Evolutionary conservation across 2,113 vertebrate genomes (phyloP), one percentile per base, ranked within the genome.

Genomic region (Electrona antarctica): DNA sequence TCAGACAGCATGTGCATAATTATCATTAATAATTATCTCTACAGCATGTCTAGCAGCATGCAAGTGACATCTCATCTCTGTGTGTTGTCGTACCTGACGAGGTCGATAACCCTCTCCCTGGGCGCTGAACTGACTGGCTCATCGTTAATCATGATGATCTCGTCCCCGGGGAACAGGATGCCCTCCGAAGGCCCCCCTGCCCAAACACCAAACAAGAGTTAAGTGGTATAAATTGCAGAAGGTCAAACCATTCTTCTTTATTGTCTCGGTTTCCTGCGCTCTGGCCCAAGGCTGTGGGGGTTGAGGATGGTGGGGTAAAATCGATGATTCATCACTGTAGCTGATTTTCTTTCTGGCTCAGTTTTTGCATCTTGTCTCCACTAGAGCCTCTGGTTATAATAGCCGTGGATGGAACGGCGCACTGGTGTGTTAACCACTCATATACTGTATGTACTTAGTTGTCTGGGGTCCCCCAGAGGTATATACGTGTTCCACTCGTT

Each of bases 111-210:
- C 91, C 96, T 92, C 86, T 99, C 97, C 88, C 97, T 95, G 67
- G 97, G 95, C 67, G 97, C 97, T 21, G 95, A 94, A 64, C 95
- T 96, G 88, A 99, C 98, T 7, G 96, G 92, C 85, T 99, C 97
- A 86, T 98, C 96, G 73, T 99, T 99, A 89, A 99, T 99, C 98
- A 98, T 98, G 90, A 98, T 95, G 90, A 99, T 98, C 84, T 99
- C 97, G 90, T 99, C 98, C 88, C 98, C 98, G 1, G 97, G 96
- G 86, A 97, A 89, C 87, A 99, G 94, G 85, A 94, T 98, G 85
- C 96, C 95, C 93, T 99, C 98, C 14, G 98, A 99, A 13, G 98
- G 98, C 69, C 98, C 97, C 33, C 98, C 97, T 99, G 92, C 64
- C 80, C 52, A 81, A 33, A 68, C 55, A 89, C 13, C 81, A 83